These are phyloP conservation scores for Eptesicus fuscus DNA, from an alignment of 2,113 vertebrate genomes.

Conservation along the genomic window DNA sequence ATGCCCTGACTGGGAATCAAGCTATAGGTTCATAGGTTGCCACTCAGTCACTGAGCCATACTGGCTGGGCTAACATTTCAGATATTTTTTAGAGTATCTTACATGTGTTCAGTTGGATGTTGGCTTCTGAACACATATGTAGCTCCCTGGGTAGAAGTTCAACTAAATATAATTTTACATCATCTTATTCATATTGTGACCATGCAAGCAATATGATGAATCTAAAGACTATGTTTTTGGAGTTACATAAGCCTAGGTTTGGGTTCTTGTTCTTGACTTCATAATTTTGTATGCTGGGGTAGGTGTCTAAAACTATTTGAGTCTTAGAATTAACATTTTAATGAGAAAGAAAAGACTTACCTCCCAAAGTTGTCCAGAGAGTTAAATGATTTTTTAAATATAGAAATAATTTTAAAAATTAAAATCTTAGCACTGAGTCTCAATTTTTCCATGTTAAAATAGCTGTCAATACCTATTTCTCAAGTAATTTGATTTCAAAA, in stretches of 20 bases:
- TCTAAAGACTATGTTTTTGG: not conserved
- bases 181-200: not conserved
- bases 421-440: not conserved
- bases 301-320: not conserved
- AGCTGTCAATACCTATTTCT: not conserved
- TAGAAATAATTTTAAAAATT: not conserved
- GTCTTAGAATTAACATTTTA: not conserved
- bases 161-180: not conserved
- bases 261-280: not conserved
- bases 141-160: not conserved
- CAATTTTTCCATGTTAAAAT: not conserved
- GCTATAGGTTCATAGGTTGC: too few relatives aligned
- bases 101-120: not conserved
- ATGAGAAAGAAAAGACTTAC: not conserved
- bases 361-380: not conserved
- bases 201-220: not conserved
- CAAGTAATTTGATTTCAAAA: conserved; percentile 2
- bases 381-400: not conserved
- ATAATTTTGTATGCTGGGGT: not conserved
- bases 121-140: not conserved
- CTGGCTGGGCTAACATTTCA: not conserved
- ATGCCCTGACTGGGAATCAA: too few relatives aligned
- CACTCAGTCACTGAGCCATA: too few relatives aligned
- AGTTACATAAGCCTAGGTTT: not conserved
- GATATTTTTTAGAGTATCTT: not conserved